These are phyloP conservation scores for Hydrolagus colliei DNA, from an alignment of 2,797 vertebrate genomes.

Conservation along the genomic window DNA sequence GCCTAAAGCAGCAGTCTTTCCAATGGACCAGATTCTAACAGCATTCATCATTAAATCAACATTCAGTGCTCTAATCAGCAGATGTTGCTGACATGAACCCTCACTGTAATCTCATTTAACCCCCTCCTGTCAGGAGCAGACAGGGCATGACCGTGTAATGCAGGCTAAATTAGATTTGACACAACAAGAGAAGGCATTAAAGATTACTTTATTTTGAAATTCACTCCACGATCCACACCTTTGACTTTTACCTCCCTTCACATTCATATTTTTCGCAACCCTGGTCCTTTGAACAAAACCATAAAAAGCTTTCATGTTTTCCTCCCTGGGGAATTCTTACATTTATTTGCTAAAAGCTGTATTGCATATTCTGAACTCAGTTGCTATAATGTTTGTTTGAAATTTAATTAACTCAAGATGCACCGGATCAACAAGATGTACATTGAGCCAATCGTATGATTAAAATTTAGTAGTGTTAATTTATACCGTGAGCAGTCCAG, in stretches of 20 bases:
- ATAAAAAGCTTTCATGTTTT: neutral
- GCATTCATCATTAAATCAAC: conserved; percentile 76
- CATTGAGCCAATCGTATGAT: neutral
- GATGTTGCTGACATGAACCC: conserved; percentile 73
- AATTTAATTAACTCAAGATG: neutral
- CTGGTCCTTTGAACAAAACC: neutral
- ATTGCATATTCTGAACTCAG: neutral
- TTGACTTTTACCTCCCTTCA: neutral
- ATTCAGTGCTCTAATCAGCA: conserved; percentile 60
- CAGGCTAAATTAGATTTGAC: conserved; percentile 66
- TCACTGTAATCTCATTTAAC: conserved; percentile 86
- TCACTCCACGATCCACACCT: neutral
- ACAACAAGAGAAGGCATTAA: conserved; percentile 27
- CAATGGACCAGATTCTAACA: conserved; percentile 61
- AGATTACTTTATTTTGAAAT: conserved; percentile 22
- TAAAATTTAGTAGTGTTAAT: neutral
- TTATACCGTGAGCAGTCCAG: neutral
- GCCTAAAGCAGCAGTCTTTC: conserved; percentile 64
- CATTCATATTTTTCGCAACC: neutral
- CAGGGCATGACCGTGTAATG: conserved; percentile 73
- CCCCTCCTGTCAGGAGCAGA: conserved; percentile 66
- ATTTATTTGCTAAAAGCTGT: neutral
- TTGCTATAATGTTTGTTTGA: neutral
- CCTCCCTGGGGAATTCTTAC: neutral
- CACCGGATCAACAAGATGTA: neutral